A percentile compares a stretch with the other conserved stretches of the same genome.
Conservation (phyloP, 2,888 invertebrate species). For the Rhyacophila evoluta region DNA sequence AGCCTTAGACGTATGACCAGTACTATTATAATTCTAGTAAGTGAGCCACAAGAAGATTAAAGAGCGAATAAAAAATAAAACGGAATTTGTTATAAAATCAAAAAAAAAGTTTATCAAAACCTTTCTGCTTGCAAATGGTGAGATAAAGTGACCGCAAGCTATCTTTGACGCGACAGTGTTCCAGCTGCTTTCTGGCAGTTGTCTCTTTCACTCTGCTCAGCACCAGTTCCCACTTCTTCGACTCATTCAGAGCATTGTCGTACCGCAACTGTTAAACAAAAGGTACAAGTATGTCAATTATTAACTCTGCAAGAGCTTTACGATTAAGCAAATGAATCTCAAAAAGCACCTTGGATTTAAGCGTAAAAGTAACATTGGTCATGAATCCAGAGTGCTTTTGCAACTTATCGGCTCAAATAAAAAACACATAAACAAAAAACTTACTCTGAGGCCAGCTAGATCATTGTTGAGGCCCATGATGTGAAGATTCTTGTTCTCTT, state of each 20-base stretch:
- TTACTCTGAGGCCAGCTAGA: conserved; percentile 69
- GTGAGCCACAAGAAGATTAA: too few relatives aligned
- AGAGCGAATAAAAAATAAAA: neutral
- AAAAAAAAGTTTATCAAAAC: conserved; percentile 50
- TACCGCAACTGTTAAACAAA: conserved; percentile 68
- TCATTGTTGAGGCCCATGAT: conserved; percentile 75
- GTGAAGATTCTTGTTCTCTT: conserved; percentile 73
- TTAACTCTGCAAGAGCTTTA: too few relatives aligned
- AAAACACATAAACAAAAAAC: too few relatives aligned
- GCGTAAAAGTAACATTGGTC: too few relatives aligned
- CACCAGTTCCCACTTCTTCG: conserved; percentile 73
- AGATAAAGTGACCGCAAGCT: conserved; percentile 74
- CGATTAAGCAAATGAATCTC: too few relatives aligned
- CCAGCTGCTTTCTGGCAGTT: conserved; percentile 68
- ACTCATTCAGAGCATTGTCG: conserved; percentile 71
- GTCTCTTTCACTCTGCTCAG: conserved; percentile 72
- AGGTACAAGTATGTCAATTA: too few relatives aligned
- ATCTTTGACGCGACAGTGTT: conserved; percentile 70
- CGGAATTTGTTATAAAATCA: conserved; percentile 37
- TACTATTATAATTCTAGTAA: too few relatives aligned
- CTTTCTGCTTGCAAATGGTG: conserved; percentile 73
- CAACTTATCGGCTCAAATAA: too few relatives aligned
- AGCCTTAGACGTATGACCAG: too few relatives aligned
- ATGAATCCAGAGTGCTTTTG: too few relatives aligned
- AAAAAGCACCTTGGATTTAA: too few relatives aligned